A percentile compares a stretch with the other conserved stretches of the same genome.
These are phyloP conservation scores for Rhyacophila evoluta DNA, from an alignment of 2,888 invertebrate species.

Conservation along the genomic window DNA sequence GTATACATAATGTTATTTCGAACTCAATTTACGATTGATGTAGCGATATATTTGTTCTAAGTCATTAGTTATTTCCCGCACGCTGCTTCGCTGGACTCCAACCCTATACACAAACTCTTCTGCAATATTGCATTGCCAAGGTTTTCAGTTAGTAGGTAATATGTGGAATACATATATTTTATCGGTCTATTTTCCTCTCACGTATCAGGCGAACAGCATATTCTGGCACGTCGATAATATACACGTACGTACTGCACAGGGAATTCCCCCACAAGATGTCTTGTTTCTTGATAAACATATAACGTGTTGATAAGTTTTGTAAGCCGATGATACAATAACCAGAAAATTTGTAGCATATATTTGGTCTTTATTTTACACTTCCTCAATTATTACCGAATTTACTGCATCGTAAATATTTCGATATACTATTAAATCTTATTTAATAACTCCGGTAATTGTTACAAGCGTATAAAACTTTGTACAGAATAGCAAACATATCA, in stretches of 20 bases:
- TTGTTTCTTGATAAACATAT: no score
- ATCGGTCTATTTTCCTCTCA: not conserved
- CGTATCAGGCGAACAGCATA: not conserved
- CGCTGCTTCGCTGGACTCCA: not conserved
- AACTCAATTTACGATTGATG: not conserved
- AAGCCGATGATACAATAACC: no score
- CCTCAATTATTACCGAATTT: no score
- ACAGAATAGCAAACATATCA: no score
- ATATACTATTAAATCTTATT: no score
- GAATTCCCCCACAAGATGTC: not conserved
- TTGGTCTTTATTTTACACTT: no score
- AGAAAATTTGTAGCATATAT: no score
- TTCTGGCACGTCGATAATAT: not conserved
- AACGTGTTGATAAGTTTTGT: no score
- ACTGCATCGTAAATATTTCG: no score
- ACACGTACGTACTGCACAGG: not conserved
- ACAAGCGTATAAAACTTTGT: no score
- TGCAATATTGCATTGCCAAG: slow-evolving; percentile 5
- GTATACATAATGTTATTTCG: not conserved
- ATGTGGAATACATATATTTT: not conserved
- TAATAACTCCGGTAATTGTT: no score
- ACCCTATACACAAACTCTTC: not conserved
- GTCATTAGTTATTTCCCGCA: not conserved
- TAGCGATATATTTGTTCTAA: not conserved
- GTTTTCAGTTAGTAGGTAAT: slow-evolving; percentile 14